Evolutionary conservation across 92 coral and sea anemone species (phyloP), one percentile per base, ranked within the genome.

Genomic region (Epizoanthus stellaris): DNA sequence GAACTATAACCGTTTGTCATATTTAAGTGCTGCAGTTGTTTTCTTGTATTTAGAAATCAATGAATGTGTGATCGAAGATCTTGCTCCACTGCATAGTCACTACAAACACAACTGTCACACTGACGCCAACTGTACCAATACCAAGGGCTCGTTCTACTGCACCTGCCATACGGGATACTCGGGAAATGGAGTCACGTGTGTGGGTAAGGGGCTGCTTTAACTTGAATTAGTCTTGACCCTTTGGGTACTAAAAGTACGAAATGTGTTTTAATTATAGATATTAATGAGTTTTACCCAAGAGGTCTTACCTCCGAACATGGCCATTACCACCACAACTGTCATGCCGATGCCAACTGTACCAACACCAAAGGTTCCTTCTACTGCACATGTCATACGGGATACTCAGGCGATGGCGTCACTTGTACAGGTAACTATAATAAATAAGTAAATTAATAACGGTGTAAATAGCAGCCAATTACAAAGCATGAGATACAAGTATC

Each of bases 341-440:
- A 73, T 7, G 76, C 65, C 43, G 85, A 69, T 38, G 64, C 66
- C 3, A 67, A 0, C 6, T 81, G 85, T 45, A 75, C 64, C 23
- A 75, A 75, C 20, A 45, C 5, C 11, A 1, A 74, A 13, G 80
- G 80, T 5, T 74, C 80, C 11, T 74, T 74, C 80, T 47, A 74
- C 23, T 74, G 80, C 13, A 74, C 36, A 25, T 74, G 80, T 47
- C 80, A 47, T 47, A 43, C 63, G 14, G 80, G 80, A n/a, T 74
- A 74, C 4, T 74, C 80, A 8, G 80, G 63, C 23, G 16, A 74
- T 47, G 80, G 63, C 1, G 47, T 74, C 45, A 47, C 14, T 6
- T 74, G 80, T 43, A 15, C 63, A 6, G 64, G 80, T 17, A 45
- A 47, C 56, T 73, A 56, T 13, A 52, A 5, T 13, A 2, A 3